phyloP scores from a whole-genome alignment of 2,888 invertebrate genomes.

The Rhaphigaster nebulosa region DNA sequence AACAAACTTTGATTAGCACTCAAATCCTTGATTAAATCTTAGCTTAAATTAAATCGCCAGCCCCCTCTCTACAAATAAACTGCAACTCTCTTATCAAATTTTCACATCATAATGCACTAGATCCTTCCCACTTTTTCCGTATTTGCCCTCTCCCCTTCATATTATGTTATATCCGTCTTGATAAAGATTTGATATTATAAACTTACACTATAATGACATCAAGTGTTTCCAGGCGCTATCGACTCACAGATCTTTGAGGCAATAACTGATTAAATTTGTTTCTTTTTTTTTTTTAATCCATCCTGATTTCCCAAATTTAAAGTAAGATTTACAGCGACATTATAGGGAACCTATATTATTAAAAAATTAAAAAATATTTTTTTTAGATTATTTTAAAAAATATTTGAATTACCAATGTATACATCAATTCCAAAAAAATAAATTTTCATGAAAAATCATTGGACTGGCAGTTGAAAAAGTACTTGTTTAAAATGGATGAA shows the following conservation, averaged over 20 bases:
- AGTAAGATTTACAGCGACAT: no score
- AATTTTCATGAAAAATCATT: no score
- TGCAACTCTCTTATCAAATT: neutral
- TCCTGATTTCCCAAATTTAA: no score
- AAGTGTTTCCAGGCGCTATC: neutral
- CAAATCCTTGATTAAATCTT: conserved; percentile 50
- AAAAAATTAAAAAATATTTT: no score
- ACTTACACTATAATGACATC: neutral
- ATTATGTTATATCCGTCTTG: neutral
- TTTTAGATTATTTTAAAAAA: no score
- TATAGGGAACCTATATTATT: no score
- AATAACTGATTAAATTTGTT: neutral
- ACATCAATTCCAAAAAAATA: no score
- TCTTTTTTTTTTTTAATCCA: no score
- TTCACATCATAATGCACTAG: neutral
- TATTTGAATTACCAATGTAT: no score
- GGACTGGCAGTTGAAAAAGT: no score
- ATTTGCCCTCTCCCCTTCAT: neutral
- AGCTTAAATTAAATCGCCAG: conserved; percentile 24
- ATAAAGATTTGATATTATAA: neutral
- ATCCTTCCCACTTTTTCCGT: neutral
- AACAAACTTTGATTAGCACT: conserved; percentile 45
- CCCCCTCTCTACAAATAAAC: conserved; percentile 24
- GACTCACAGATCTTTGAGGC: neutral
- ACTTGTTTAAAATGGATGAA: no score